Base-by-base conservation (phyloP, 2,797 vertebrate genomes). In the Spinus pinus region DNA sequence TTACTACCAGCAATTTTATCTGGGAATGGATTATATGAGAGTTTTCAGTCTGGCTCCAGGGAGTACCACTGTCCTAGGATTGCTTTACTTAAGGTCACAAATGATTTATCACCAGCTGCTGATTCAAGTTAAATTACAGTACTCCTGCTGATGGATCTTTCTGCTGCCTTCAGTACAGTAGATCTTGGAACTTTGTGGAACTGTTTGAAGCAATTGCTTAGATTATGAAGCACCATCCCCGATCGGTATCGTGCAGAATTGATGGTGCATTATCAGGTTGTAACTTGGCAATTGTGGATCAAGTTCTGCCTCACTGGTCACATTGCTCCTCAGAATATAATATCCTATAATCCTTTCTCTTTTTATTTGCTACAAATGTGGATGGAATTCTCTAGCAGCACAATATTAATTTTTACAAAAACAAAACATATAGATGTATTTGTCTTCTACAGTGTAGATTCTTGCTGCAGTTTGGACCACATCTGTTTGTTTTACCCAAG, bases 101-200 rank as follows among this genome's bases (percentile, higher is more conserved):
- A 90, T 74, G 91, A 85, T 93, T 90, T 80, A 81, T 91, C 73
- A 41, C 84, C 71, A 66, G 70, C 70, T 85, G 71, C 65, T 58
- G 88, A 94, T 95, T 89, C 93, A 94, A 92, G 90, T 89, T 94
- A 97, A 97, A 96, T 93, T 93, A 90, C 89, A 83, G 54, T 73
- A 54, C 85, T 78, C 58, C 81, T 73, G 16, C 60, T 91, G 66
- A 91, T 85, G 87, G 81, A 92, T 94, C 94, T 94, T 87, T 91
- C 86, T 66, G 35, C 71, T 94, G 41, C 80, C 94, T 94, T 88
- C 23, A 1, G 54, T 70, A 87, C 70, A 86, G 53, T 96, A 94
- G 81, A 61, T 94, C 94, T 91, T 94, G 86, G 85, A 91, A 86
- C 62, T 88, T 92, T 42, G 74, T 71, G 89, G 91, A 93, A 92